Base-by-base conservation (phyloP, 2,888 invertebrate genomes). In the Hirtodrosophila trivittata region DNA sequence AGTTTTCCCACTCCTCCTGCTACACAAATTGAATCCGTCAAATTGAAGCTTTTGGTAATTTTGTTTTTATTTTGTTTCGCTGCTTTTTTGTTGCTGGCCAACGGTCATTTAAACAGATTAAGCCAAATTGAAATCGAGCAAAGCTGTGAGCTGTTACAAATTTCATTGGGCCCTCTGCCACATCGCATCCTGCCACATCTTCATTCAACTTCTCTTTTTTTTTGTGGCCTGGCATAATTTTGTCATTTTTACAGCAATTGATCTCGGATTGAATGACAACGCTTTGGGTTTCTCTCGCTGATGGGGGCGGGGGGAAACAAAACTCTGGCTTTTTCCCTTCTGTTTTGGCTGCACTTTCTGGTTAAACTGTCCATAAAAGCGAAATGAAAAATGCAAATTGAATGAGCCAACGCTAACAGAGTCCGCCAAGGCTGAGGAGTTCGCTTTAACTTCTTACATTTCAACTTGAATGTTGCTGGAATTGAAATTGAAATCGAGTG, bases 221-320 rank as follows among this genome's bases (percentile, higher is more conserved):
- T n/a, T 21, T 43, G 25, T 47, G 55, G 35, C 25, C 46, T 55
- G 71, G 81, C 74, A 81, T 81, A 84, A 81, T 84, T 81, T 84
- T 81, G 77, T 67, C 81, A 77, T 81, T 81, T 83, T 84, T 84
- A 77, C 84, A 81, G 81, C 81, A 84, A 81, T 81, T 81, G 81
- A 81, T 81, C 84, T 84, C 68, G 75, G 74, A 81, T 81, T 84
- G 84, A 75, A 77, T 83, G 82, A 66, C 82, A 66, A 14, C 56
- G 66, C 56, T 59, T 18, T 45, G 57, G 9, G n/a, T 0, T 25
- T 30, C 8, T 30, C 30, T 30, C n/a, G n/a, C n/a, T n/a, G n/a
- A n/a, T n/a, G n/a, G n/a, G n/a, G 9, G 30, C 18, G 25, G 39
- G 12, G 28, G 33, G 41, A 37, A 28, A 45, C 10, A 32, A 66